Percentiles rank a stretch among this genome's conserved stretches.
phyloP scores from a whole-genome alignment of 2,888 invertebrate genomes.

The Acanthoscelides obtectus region DNA sequence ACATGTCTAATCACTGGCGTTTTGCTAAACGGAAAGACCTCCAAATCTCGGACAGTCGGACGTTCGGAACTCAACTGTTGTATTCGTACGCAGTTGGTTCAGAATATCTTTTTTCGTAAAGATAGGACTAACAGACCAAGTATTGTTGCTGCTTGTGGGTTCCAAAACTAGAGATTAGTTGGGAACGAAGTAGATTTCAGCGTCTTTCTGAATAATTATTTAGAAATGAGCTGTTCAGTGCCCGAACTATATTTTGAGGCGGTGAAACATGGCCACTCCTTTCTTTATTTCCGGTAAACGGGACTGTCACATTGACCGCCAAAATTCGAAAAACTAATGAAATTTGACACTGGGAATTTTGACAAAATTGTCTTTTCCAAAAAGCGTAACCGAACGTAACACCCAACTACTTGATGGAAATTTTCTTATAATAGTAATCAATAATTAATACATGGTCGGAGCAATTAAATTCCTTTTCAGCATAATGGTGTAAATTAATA shows the following conservation, averaged over 20 bases:
- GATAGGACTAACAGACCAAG: background rate
- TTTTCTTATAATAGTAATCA: too few species aligned
- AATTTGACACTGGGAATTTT: background rate
- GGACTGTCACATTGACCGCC: constrained; percentile 30
- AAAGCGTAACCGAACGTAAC: background rate
- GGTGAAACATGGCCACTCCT: constrained; percentile 25
- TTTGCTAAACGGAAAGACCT: constrained; percentile 66
- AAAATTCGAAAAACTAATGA: constrained; percentile 22
- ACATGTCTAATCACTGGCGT: constrained; percentile 77
- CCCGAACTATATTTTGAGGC: constrained; percentile 25
- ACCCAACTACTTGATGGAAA: background rate
- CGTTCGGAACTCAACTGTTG: constrained; percentile 39
- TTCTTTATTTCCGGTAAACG: constrained; percentile 24
- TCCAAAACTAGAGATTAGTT: background rate
- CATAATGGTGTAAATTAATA: too few species aligned
- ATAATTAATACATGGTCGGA: too few species aligned
- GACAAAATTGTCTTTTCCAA: background rate
- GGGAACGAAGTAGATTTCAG: background rate
- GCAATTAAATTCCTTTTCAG: too few species aligned
- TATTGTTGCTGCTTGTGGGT: background rate
- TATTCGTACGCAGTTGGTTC: constrained; percentile 45
- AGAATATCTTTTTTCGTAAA: background rate
- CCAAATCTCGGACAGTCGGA: constrained; percentile 24
- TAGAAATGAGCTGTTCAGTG: background rate
- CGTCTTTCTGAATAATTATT: constrained; percentile 1